These are phyloP conservation scores for Hypotaenidia okinawae DNA, from an alignment of 2,797 vertebrate species.

Conservation along the genomic window DNA sequence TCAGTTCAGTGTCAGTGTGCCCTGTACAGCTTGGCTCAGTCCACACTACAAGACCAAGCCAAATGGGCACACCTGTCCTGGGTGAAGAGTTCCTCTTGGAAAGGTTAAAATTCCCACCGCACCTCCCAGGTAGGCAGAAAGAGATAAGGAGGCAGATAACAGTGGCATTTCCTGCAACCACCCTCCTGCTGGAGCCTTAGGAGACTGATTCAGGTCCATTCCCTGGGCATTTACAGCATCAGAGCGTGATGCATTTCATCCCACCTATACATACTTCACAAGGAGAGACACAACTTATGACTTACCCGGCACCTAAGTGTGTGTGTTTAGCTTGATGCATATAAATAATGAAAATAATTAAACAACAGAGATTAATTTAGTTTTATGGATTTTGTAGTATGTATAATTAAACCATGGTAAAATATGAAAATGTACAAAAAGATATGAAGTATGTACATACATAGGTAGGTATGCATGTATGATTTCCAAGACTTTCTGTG, in stretches of 20 bases:
- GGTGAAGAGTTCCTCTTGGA: not conserved
- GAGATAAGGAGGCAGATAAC: conserved; percentile 27
- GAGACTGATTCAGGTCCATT: not conserved
- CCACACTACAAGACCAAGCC: not conserved
- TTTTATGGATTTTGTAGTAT: no score
- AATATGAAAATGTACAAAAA: not conserved
- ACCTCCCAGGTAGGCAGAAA: not conserved
- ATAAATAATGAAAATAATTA: not conserved
- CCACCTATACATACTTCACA: accelerated
- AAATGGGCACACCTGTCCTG: not conserved
- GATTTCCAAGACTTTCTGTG: not conserved
- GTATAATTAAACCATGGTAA: accelerated
- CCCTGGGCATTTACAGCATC: accelerated
- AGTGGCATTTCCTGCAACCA: conserved; percentile 13
- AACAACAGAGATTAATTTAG: no score
- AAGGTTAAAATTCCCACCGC: not conserved
- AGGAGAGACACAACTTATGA: accelerated
- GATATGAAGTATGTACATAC: accelerated
- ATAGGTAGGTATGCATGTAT: accelerated
- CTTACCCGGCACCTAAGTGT: not conserved
- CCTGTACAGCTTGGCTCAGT: not conserved
- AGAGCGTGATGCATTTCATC: accelerated
- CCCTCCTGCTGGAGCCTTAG: accelerated
- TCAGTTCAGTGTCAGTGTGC: not conserved
- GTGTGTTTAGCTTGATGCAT: accelerated